Base-by-base conservation (phyloP, 2,888 invertebrate species). In the Lasioglossum zephyrum region DNA sequence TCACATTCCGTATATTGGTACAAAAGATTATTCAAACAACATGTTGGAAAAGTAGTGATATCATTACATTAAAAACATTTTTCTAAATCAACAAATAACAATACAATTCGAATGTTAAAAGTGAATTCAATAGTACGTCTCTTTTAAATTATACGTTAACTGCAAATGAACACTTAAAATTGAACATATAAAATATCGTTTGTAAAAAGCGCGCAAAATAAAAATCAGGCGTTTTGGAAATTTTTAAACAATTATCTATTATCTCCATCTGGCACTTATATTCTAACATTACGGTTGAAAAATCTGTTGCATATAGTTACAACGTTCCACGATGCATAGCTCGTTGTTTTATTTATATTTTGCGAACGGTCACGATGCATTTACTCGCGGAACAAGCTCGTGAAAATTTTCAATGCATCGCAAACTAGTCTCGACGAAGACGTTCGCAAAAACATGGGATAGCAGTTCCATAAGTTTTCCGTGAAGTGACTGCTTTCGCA, bases 381-480 rank as follows among this genome's bases (percentile, higher is more conserved):
- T 88, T 78, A 76, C 73, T 69, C 73, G 74, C 72, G 41, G 70
- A 73, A 78, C 63, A 81, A 84, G n/a, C 79, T 77, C 57, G 77
- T 41, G 9, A 73, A 88, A 73, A 88, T 83, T 88, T 88, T 86
- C 86, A 86, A 88, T 84, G 83, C 81, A 88, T 88, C 73, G 81
- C 79, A 83, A 73, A 83, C 79, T 79, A 81, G 79, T 66, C 69
- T 44, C 53, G 75, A 31, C 31, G 73, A 57, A 75, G 73, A 72
- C 41, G 84, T 79, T 76, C 72, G 72, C 75, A 82, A 78, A 79
- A 85, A 78, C 78, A 75, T 63, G 44, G 44, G 78, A 76, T 70
- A 63, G 63, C 79, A 83, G 79, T 85, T 85, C 22, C 16, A 44
- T n/a, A 77, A 83, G 66, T 77, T 85, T 63, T 8, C 57, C 53